Percentiles rank a stretch among this genome's conserved stretches.
Conservation (phyloP, 2,797 vertebrate species). For the Pogonophryne albipinna region DNA sequence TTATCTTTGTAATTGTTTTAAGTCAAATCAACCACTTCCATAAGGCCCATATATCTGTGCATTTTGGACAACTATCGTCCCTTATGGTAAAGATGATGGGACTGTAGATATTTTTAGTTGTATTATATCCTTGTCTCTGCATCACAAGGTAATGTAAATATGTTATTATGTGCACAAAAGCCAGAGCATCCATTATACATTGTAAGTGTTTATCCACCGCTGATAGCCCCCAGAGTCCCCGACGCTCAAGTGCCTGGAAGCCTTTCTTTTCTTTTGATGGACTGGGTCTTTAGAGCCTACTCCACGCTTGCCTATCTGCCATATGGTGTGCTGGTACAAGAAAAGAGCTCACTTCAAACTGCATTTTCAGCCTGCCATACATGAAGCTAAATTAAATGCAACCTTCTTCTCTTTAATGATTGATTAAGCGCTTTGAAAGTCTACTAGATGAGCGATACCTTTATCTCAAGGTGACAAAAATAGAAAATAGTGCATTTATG, state of each 20-base stretch:
- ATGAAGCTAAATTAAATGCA: constrained; percentile 34
- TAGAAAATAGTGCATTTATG: neutral
- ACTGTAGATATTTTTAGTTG: constrained; percentile 30
- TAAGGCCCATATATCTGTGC: neutral
- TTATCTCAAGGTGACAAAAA: neutral
- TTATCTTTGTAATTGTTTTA: neutral
- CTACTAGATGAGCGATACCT: neutral
- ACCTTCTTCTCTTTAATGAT: constrained; percentile 6
- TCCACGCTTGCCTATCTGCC: constrained; percentile 79
- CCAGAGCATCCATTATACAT: constrained; percentile 50
- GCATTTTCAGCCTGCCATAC: constrained; percentile 39
- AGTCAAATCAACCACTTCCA: constrained; percentile 5
- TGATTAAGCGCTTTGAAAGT: constrained; percentile 25
- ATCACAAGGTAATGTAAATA: constrained; percentile 44
- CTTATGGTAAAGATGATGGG: neutral
- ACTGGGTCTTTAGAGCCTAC: constrained; percentile 58
- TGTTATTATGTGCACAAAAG: constrained; percentile 52
- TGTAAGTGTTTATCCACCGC: constrained; percentile 53
- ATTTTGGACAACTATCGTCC: neutral
- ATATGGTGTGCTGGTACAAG: constrained; percentile 80
- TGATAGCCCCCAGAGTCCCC: constrained; percentile 67
- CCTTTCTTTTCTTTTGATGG: constrained; percentile 76
- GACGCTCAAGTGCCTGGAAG: constrained; percentile 65
- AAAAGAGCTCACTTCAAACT: constrained; percentile 49
- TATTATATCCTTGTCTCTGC: constrained; percentile 9